A percentile compares a stretch with the other conserved stretches of the same genome.
phyloP scores from a whole-genome alignment of 2,113 vertebrate genomes.

The Lamprotornis superbus region DNA sequence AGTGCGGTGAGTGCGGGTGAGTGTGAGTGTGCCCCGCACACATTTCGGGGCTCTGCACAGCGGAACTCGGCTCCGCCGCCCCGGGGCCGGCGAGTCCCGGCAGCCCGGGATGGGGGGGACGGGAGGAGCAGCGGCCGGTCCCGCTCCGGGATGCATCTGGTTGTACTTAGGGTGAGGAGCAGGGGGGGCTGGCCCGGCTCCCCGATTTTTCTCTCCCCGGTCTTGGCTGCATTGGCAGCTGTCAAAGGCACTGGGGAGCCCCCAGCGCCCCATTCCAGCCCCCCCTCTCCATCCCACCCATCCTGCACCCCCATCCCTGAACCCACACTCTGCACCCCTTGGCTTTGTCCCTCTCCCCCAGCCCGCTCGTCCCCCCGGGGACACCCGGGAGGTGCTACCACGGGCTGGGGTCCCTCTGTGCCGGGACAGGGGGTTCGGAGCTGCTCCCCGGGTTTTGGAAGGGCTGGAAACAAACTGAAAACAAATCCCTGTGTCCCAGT shows the following conservation, averaged over 20 bases:
- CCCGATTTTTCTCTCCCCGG: background rate
- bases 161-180: background rate
- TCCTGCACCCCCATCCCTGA: background rate
- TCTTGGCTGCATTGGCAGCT: background rate
- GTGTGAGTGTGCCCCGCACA: background rate
- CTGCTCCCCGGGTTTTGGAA: background rate
- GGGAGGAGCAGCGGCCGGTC: background rate
- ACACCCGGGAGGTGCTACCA: background rate
- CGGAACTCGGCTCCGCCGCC: background rate
- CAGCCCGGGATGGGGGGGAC: background rate
- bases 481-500: accelerated
- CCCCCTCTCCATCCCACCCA: background rate
- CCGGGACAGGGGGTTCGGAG: background rate
- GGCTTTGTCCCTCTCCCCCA: background rate
- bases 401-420: background rate
- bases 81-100: background rate
- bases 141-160: background rate
- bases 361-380: background rate
- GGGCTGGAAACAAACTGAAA: background rate
- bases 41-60: background rate
- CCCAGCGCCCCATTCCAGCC: background rate
- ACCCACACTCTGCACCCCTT: background rate
- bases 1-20: background rate
- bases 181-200: background rate
- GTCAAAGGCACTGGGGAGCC: background rate